These are phyloP conservation scores for Poicephalus meyeri DNA, from an alignment of 2,113 vertebrate genomes.

Conservation along the genomic window DNA sequence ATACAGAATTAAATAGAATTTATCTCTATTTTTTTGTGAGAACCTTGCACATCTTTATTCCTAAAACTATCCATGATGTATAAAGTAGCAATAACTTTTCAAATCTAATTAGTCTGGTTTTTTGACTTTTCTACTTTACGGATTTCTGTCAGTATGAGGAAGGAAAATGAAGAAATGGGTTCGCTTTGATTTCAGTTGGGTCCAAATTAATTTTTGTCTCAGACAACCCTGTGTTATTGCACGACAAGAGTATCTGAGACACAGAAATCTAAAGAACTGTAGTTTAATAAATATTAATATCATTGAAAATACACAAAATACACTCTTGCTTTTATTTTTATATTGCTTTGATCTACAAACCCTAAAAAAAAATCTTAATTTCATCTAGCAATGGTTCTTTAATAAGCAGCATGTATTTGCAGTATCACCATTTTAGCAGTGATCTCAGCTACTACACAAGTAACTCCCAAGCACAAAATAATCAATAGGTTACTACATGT, in stretches of 20 bases:
- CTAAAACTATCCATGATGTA: not conserved
- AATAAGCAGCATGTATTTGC: not conserved
- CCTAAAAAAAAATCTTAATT: not conserved
- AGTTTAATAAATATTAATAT: conserved; percentile 24
- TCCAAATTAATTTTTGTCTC: not conserved
- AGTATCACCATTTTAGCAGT: not conserved
- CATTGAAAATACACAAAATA: not conserved
- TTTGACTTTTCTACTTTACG: not conserved
- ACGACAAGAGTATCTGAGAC: not conserved
- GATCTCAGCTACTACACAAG: not conserved
- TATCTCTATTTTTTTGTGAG: not conserved
- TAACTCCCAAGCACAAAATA: not conserved
- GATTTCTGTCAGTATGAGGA: not conserved
- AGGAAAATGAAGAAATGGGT: not conserved
- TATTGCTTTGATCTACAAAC: not conserved
- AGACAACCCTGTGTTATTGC: not conserved
- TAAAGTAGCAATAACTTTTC: not conserved
- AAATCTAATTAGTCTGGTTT: not conserved
- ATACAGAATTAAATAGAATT: not conserved
- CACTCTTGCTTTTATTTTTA: not conserved
- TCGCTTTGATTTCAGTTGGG: conserved; percentile 12
- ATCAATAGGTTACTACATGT: not conserved
- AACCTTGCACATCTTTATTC: not conserved
- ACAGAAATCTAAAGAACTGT: not conserved
- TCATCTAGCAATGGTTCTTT: not conserved